Percentiles rank a stretch among this genome's conserved stretches.
These are phyloP conservation scores for Cancer borealis DNA, from an alignment of 2,888 invertebrate species.

Conservation along the genomic window DNA sequence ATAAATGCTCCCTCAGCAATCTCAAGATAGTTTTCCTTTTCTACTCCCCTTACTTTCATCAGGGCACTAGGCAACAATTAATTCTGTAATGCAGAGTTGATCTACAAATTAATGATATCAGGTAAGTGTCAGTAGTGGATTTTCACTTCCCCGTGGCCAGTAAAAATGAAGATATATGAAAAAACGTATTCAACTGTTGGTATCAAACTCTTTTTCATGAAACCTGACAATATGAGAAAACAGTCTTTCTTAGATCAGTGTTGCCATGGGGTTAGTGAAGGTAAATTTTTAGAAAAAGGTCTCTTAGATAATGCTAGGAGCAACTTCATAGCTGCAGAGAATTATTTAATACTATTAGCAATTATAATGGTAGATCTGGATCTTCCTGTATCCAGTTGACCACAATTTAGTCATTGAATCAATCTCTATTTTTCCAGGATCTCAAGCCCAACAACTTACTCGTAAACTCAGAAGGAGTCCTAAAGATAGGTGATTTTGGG, in stretches of 20 bases:
- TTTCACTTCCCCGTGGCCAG: no score
- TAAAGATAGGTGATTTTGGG: constrained; percentile 99
- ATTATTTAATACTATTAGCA: neutral
- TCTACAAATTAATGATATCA: no score
- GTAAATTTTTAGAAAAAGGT: neutral
- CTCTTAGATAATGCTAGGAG: neutral
- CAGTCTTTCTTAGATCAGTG: neutral
- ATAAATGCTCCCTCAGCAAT: neutral
- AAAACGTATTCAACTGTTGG: no score
- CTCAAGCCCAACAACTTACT: constrained; percentile 99
- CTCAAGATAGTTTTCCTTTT: no score
- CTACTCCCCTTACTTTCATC: no score
- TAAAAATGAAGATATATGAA: no score
- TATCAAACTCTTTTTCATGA: neutral
- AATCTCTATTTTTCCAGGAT: constrained; percentile 82
- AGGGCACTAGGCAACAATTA: no score
- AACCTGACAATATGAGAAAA: neutral
- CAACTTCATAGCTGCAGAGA: neutral
- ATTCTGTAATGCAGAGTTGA: no score
- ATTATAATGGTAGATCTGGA: neutral
- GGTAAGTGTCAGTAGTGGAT: no score
- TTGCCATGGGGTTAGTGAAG: neutral
- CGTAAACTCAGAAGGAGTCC: constrained; percentile 92
- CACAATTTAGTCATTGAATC: neutral
- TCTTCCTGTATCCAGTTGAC: neutral